A percentile compares a stretch with the other conserved stretches of the same genome.
These are phyloP conservation scores for Onychostoma macrolepis DNA, from an alignment of 2,113 vertebrate species.

Conservation along the genomic window DNA sequence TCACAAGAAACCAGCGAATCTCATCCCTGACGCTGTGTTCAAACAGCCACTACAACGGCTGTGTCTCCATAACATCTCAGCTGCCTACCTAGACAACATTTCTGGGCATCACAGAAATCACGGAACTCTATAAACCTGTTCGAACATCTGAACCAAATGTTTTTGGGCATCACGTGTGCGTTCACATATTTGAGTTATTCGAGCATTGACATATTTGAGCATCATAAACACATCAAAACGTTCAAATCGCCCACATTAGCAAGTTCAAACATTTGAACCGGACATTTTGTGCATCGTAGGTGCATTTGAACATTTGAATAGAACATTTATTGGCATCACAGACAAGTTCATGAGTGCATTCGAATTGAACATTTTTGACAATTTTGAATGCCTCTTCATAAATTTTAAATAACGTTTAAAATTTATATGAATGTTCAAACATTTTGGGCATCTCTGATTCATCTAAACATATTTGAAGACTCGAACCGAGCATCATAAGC, in stretches of 20 bases:
- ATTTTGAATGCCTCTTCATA: background rate
- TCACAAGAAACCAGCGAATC: no score
- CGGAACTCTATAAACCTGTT: background rate
- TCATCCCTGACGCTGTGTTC: no score
- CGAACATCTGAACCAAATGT: background rate
- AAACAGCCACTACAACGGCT: no score
- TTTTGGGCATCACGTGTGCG: background rate
- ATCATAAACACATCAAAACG: background rate
- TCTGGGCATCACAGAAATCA: background rate
- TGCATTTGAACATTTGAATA: background rate
- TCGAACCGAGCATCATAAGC: background rate
- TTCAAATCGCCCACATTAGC: background rate
- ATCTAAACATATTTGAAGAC: background rate
- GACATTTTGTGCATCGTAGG: background rate
- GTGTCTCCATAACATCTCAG: background rate
- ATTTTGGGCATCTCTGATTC: background rate
- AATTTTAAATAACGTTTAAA: background rate
- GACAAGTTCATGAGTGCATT: background rate
- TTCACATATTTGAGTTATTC: no score
- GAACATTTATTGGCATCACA: background rate
- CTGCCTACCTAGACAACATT: background rate
- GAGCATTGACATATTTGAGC: no score
- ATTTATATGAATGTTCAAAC: background rate
- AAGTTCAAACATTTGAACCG: background rate
- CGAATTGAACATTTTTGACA: background rate